phyloP scores from a whole-genome alignment of 92 coral and sea anemone species.

The Diadumene lineata region DNA sequence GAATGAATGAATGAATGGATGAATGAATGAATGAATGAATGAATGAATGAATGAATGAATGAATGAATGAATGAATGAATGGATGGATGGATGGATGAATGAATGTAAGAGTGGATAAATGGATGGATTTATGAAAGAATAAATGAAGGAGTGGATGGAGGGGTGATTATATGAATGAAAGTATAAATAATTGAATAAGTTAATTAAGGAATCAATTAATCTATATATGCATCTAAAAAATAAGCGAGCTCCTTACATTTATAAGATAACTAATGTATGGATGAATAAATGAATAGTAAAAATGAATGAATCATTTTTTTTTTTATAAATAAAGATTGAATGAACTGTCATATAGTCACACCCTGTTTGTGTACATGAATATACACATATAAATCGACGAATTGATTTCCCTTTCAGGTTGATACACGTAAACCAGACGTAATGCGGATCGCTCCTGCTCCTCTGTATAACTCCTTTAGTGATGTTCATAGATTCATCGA shows the following conservation, averaged over 20 bases:
- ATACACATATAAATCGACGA: too few relatives aligned
- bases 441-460: conserved; percentile 80
- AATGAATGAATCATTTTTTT: neutral
- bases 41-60: neutral
- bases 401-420: conserved; percentile 55
- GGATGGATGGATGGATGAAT: neutral
- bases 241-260: too few relatives aligned
- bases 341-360: too few relatives aligned
- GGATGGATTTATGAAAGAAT: neutral
- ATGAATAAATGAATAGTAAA: neutral
- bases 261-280: too few relatives aligned
- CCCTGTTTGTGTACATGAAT: too few relatives aligned
- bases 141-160: neutral
- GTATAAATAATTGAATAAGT: neutral
- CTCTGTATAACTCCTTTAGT: conserved; percentile 82
- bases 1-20: neutral
- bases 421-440: conserved; percentile 87
- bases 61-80: neutral
- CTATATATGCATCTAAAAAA: too few relatives aligned
- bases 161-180: too few relatives aligned
- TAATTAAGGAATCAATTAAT: too few relatives aligned
- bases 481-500: conserved; percentile 74
- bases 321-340: too few relatives aligned
- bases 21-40: neutral
- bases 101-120: neutral